Base-by-base conservation (phyloP, 2,888 invertebrate genomes). In the Tinea pellionella region DNA sequence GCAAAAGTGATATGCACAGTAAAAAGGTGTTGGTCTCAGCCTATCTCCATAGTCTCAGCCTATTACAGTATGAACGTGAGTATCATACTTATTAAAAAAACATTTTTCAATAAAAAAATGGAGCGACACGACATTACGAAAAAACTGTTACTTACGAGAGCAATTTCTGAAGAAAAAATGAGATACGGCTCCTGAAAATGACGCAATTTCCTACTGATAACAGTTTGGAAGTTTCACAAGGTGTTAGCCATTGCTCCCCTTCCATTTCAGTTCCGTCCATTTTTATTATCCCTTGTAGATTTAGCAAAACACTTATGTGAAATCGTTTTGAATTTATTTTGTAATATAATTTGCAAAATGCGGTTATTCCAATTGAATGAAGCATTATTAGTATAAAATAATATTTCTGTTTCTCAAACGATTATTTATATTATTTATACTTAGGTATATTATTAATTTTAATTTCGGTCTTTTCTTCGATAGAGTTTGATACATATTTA, bases 221-320 rank as follows among this genome's bases (percentile, higher is more conserved):
- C 63, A 64, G 63, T 69, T 71, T 64, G 71, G 72, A 72, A 77
- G 71, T 69, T 69, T 67, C 70, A 72, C 78, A 77, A 79, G 78
- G 76, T 78, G 78, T 71, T 72, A 68, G 72, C 72, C 75, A 81
- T 82, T 80, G 78, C 74, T 80, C 19, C 47, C 80, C 76, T 73
- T 68, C 74, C 73, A 75, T 71, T 65, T 72, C 70, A 74, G 71
- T 72, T 73, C 71, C 71, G 70, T 64, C 66, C 69, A 69, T 71
- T 75, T 71, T 64, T 70, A 68, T 70, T 57, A 57, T 57, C 57
- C 57, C 32, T 30, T 32, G 32, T 13, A 32, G 57, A 32, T 57
- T 53, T 53, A 18, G 16, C 18, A 53, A 53, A 47, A 47, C 47
- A 47, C 16, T 47, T 47, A 47, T 47, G 13, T 47, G 1, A 13